Base-by-base conservation (phyloP, 2,113 vertebrate genomes). In the Lycaon pictus region DNA sequence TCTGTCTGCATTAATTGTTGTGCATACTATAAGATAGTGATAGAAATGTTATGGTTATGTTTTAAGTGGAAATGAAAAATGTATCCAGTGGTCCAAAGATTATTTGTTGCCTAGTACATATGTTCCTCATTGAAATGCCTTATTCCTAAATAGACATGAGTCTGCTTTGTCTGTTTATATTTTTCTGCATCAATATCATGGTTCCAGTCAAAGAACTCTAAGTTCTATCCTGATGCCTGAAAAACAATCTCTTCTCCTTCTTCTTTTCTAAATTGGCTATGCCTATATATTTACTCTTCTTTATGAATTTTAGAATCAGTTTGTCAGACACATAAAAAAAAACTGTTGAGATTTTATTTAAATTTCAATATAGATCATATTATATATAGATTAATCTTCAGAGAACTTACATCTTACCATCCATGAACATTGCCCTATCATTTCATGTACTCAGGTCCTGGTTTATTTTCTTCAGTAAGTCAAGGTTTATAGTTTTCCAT, bases 401-500 rank as follows among this genome's bases (percentile, higher is more conserved):
- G 65, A 93, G 43, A 79, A 72, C 27, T 16, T 63, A 27, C 3
- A 12, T 63, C 27, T 63, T 92, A 13, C 60, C n/a, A 25, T 69
- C 58, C 12, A 29, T 82, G 71, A 95, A 67, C 16, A 71, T 12
- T 60, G 23, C 15, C 32, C 2, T 43, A 20, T 90, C 29, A 53
- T 72, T 60, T 17, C 48, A 25, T 65, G 71, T 51, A 74, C 60
- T 92, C 32, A 88, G 43, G 22, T 56, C 62, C 65, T 32, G 7
- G 69, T 92, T 81, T 71, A 43, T 27, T 3, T 88, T 65, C 72
- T 80, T 76, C 23, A 80, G 25, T 71, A 90, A 67, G 37, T 72
- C 23, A 95, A 55, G 9, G 72, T 89, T 65, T 93, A 43, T 69
- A 48, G 17, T 90, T 93, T 96, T 85, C 76, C 43, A 19, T 65